Base-by-base conservation (phyloP, 2,888 invertebrate genomes). In the Ormyrus labotus region DNA sequence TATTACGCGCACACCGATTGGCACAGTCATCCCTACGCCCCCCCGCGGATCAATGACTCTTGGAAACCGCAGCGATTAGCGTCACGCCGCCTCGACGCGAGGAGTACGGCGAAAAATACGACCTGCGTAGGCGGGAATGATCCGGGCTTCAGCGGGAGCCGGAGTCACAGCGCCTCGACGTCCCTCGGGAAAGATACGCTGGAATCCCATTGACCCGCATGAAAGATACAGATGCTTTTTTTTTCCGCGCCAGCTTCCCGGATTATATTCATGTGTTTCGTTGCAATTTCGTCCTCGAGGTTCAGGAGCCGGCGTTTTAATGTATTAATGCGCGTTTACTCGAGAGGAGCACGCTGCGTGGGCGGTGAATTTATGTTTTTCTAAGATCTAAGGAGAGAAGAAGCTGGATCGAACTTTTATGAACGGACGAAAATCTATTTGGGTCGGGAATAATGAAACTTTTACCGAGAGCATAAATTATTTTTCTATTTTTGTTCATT, bases 181-280 rank as follows among this genome's bases (percentile, higher is more conserved):
- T 19, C 19, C 19, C 19, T 0, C 19, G 60, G 8, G 60, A 34
- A 19, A 8, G 60, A 60, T 47, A 64, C 1, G 48, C 19, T 6
- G 63, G 72, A 64, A 64, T 64, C 47, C 63, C 53, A 53, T 63
- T 72, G 53, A 63, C 63, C 53, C 63, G 57, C 34, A 65, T 65
- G 57, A 74, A 74, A 74, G 65, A 74, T 57, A 57, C 64, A 64
- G 65, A 74, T 58, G 65, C 64, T 65, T 55, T 63, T 72, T 72
- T 50, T 13, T 13, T 13, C 13, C 13, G 13, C 13, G 0, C 19
- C 19, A 19, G 19, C 8, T 13, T 57, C 19, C 9, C 6, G 11
- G 6, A 19, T 9, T 0, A 8, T 10, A 57, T 73, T 55, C 19
- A 74, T 65, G 73, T 47, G 64, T 47, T 64, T 64, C 47, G 57